A percentile compares a stretch with the other conserved stretches of the same genome.
Conservation (phyloP, 2,888 invertebrate species). For the Esperia sulphurella region DNA sequence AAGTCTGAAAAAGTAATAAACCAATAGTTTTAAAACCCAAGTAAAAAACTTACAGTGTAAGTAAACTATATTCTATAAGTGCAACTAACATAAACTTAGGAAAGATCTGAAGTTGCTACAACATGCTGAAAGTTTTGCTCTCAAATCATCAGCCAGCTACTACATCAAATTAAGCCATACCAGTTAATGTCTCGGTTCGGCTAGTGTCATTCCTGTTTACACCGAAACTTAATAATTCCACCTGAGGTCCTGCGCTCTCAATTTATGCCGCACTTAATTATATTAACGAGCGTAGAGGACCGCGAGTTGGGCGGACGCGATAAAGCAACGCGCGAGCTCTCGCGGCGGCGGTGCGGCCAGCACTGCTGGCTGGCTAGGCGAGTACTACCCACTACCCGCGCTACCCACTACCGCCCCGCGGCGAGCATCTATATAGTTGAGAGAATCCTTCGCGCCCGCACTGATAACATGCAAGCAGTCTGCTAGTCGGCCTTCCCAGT, state of each 20-base stretch:
- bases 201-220: slow-evolving; percentile 42
- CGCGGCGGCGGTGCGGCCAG: slow-evolving; percentile 61
- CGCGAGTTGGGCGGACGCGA: slow-evolving; percentile 26
- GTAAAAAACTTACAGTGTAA: not conserved
- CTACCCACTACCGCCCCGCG: slow-evolving; percentile 27
- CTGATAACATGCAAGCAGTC: slow-evolving; percentile 54
- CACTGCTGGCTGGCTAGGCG: slow-evolving; percentile 47
- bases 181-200: slow-evolving; percentile 39
- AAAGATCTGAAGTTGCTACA: slow-evolving; percentile 1
- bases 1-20: too few relatives aligned
- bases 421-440: slow-evolving; percentile 33
- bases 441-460: slow-evolving; percentile 46
- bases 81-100: slow-evolving; percentile 8
- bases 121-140: slow-evolving; percentile 11
- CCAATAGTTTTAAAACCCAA: too few relatives aligned
- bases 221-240: slow-evolving; percentile 30
- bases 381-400: slow-evolving; percentile 34
- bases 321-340: slow-evolving; percentile 52
- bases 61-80: not conserved
- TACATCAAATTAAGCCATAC: slow-evolving; percentile 44
- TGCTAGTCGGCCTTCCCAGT: slow-evolving; percentile 24
- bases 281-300: slow-evolving; percentile 49
- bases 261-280: slow-evolving; percentile 70
- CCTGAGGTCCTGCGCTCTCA: slow-evolving; percentile 41
- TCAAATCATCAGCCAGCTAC: slow-evolving; percentile 2